Percentiles rank a stretch among this genome's conserved stretches.
These are phyloP conservation scores for Taenioides sp. DNA, from an alignment of 2,797 vertebrate species.

Conservation along the genomic window DNA sequence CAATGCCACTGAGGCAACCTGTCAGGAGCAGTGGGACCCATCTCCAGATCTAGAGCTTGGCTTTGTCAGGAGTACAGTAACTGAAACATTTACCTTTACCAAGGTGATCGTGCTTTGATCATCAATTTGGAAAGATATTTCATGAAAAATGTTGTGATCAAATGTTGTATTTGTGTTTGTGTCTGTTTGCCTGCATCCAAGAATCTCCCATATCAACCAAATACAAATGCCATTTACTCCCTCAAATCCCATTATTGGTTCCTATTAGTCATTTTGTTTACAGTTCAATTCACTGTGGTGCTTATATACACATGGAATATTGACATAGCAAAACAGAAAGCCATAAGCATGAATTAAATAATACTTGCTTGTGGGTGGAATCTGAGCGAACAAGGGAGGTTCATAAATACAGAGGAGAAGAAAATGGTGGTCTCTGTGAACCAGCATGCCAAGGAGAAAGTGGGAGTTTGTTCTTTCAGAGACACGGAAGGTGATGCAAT, in stretches of 20 bases:
- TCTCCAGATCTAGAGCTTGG: no score
- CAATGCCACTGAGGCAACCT: no score
- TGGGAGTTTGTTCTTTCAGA: conserved; percentile 58
- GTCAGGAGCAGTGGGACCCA: no score
- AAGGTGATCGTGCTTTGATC: no score
- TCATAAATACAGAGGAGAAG: conserved; percentile 37
- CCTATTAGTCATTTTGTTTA: conserved; percentile 15
- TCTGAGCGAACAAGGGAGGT: conserved; percentile 48
- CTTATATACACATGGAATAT: conserved; percentile 31
- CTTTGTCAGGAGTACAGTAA: no score
- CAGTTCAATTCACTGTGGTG: conserved; percentile 7
- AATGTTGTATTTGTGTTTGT: not conserved
- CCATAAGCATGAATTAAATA: conserved; percentile 55
- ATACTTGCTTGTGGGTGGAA: conserved; percentile 51
- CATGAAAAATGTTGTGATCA: not conserved
- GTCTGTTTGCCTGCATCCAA: not conserved
- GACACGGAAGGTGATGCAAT: conserved; percentile 69
- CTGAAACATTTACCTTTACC: no score
- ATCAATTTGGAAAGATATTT: no score
- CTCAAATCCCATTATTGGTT: conserved; percentile 16
- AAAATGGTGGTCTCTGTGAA: conserved; percentile 36
- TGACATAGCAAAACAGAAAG: conserved; percentile 42
- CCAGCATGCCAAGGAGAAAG: conserved; percentile 46
- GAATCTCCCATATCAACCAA: not conserved
- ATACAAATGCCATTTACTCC: conserved; percentile 3